phyloP scores from a whole-genome alignment of 2,888 invertebrate genomes.

The Protonemura montana region DNA sequence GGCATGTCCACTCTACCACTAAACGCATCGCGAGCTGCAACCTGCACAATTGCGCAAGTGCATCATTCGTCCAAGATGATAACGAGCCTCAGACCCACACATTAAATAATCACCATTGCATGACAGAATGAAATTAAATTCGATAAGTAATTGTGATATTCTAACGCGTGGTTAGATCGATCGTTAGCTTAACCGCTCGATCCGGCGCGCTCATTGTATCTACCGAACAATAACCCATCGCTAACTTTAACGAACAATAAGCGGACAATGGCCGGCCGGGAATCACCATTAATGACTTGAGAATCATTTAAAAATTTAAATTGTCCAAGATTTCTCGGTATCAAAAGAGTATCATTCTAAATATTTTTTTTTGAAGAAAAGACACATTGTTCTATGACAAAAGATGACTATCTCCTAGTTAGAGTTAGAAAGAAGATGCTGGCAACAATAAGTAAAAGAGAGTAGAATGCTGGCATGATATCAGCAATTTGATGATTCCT shows the following conservation, averaged over 20 bases:
- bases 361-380: conserved; percentile 15
- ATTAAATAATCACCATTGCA: not conserved
- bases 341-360: conserved; percentile 35
- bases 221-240: not conserved
- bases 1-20: not conserved
- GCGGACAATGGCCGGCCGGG: not conserved
- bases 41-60: not conserved
- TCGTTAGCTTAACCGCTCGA: conserved; percentile 20
- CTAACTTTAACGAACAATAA: conserved; percentile 10
- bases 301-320: conserved; percentile 38
- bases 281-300: conserved; percentile 35
- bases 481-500: conserved; percentile 33
- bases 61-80: not conserved
- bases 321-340: conserved; percentile 37
- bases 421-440: conserved; percentile 31
- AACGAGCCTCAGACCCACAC: not conserved
- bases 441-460: conserved; percentile 25
- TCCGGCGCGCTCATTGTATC: not conserved
- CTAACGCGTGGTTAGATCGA: not conserved
- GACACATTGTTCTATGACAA: conserved; percentile 37
- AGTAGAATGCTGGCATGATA: conserved; percentile 16
- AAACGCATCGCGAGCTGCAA: not conserved
- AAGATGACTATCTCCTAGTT: conserved; percentile 34
- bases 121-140: not conserved
- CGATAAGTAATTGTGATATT: not conserved